phyloP scores from a whole-genome alignment of 2,888 invertebrate species.

The Iselma pallidipennis region DNA sequence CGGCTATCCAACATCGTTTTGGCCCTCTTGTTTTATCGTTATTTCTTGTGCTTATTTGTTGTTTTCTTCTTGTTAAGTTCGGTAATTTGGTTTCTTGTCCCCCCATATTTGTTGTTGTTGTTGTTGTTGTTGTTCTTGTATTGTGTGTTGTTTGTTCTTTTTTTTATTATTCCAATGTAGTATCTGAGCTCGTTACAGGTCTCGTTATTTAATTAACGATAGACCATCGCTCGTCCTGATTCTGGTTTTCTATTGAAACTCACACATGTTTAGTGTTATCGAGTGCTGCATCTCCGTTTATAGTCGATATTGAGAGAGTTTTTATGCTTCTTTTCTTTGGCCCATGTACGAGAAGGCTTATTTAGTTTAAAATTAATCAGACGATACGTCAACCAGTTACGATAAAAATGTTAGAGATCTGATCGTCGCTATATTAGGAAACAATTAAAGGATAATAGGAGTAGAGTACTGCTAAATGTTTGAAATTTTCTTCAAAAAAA shows the following conservation, averaged over 20 bases:
- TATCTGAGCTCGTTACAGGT: slow-evolving; percentile 49
- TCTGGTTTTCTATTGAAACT: slow-evolving; percentile 54
- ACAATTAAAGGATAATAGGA: neutral
- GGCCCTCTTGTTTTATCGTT: too few species aligned
- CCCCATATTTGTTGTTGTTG: too few species aligned
- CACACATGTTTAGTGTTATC: slow-evolving; percentile 55
- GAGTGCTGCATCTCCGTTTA: slow-evolving; percentile 52
- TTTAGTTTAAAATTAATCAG: slow-evolving; percentile 49
- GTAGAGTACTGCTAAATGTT: neutral
- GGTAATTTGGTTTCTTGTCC: too few species aligned
- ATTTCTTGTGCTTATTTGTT: too few species aligned
- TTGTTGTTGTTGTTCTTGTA: neutral
- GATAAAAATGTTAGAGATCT: slow-evolving; percentile 9
- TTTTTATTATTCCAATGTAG: slow-evolving; percentile 35
- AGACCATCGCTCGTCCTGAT: slow-evolving; percentile 47
- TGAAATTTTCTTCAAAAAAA: too few species aligned
- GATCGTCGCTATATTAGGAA: neutral
- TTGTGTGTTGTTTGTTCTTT: slow-evolving; percentile 34
- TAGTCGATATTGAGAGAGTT: slow-evolving; percentile 34
- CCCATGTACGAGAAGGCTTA: slow-evolving; percentile 43
- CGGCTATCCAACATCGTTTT: too few species aligned
- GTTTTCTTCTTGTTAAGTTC: too few species aligned
- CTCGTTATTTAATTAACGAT: slow-evolving; percentile 57
- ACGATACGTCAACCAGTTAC: slow-evolving; percentile 42
- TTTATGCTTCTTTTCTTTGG: slow-evolving; percentile 6